Base-by-base conservation (phyloP, 2,797 vertebrate species). In the Hydrolagus colliei region DNA sequence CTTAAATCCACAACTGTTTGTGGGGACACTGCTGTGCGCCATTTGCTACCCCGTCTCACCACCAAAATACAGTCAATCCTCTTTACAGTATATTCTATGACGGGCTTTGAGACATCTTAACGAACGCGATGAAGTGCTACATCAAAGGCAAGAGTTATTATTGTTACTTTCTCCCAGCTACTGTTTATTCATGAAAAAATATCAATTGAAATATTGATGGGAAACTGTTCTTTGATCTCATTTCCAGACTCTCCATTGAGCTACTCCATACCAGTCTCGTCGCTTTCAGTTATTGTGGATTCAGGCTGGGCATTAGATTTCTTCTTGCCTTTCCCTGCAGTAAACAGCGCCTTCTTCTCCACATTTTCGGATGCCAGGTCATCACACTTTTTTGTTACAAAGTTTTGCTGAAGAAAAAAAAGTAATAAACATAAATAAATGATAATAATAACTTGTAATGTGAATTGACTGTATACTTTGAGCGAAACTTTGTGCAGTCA, bases 361-460 rank as follows among this genome's bases (percentile, higher is more conserved):
- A 87, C 86, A 86, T 92, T 92, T 87, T 13, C 88, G 61, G 89
- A 88, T 65, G 89, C 6, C 0, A 95, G 88, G 71, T 93, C 92
- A 73, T 95, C 92, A 16, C 88, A 91, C 86, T 90, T 93, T 89
- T 93, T 87, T 27, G 91, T 93, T 88, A 95, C 93, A 4, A 93
- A 92, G 75, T 87, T 91, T 5, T 93, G 88, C 94, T 95, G 85
- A 9, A 63, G 90, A 88, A n/a, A 87, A 87, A 7, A 10, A 85
- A 88, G 86, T 41, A 16, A 35, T 71, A 76, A 63, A 76, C 65
- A 61, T 11, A 86, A 2, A 71, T 32, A 68, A 4, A 14, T 52
- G 2, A 52, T 32, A 52, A 20, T 52, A 84, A 67, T 41, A 0
- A 35, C 62, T 6, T 52, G 41, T 52, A 52, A 52, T 3, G 41